Conservation (phyloP, 2,888 invertebrate genomes). For the Pachycephus smyrnensis region DNA sequence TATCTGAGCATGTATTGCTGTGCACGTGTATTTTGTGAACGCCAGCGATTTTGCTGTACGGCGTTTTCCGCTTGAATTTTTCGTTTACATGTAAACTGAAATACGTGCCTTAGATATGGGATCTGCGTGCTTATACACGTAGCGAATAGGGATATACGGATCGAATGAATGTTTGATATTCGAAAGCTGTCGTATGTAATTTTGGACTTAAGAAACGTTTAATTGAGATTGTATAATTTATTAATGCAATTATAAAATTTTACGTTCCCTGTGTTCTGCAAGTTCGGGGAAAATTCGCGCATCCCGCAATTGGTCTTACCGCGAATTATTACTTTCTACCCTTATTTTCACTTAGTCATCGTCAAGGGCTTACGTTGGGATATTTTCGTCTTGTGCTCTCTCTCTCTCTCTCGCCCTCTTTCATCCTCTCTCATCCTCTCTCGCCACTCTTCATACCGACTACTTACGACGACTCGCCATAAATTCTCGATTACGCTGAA, state of each 20-base stretch:
- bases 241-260: not conserved
- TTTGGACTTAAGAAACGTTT: no score
- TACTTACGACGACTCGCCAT: not conserved
- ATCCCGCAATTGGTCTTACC: not conserved
- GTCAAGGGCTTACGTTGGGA: not conserved
- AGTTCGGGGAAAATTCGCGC: not conserved
- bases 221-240: not conserved
- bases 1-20: no score
- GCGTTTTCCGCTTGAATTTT: no score
- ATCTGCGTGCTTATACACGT: no score
- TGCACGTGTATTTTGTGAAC: no score
- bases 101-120: no score
- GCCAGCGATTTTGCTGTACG: no score
- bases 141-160: not conserved
- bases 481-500: not conserved
- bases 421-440: no score
- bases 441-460: not conserved
- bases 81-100: no score
- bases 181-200: no score
- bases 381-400: not conserved
- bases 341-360: not conserved
- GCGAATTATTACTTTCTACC: not conserved
- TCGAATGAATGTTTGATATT: no score
- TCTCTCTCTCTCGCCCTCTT: fast-evolving
- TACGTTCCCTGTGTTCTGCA: not conserved